These are phyloP conservation scores for Mesoclemmys tuberculata DNA, from an alignment of 2,113 vertebrate species.

Conservation along the genomic window DNA sequence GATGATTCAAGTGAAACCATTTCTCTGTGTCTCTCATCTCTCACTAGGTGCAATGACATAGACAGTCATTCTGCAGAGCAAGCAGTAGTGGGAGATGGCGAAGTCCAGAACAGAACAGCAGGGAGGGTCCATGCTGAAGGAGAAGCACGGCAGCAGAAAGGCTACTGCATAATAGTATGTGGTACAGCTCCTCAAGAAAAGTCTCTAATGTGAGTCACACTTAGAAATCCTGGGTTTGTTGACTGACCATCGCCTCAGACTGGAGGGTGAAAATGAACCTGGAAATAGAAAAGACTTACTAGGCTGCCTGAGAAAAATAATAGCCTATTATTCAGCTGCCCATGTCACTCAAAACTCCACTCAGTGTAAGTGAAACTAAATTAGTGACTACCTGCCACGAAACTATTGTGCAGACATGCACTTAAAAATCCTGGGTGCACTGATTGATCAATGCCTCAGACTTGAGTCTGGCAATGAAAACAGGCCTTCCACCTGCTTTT, in stretches of 20 bases:
- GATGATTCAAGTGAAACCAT: background rate
- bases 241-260: background rate
- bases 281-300: background rate
- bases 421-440: background rate
- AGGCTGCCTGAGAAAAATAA: background rate
- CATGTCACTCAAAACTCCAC: background rate
- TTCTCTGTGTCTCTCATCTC: background rate
- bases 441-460: background rate
- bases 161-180: rapidly evolving
- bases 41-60: background rate
- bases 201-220: rapidly evolving
- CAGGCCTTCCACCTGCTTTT: background rate
- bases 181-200: background rate
- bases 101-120: background rate
- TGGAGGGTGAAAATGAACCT: background rate
- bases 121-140: background rate
- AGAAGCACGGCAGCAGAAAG: background rate
- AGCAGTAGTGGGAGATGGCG: background rate
- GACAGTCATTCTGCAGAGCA: background rate
- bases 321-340: background rate
- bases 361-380: rapidly evolving
- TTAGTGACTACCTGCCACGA: background rate
- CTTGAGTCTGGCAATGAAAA: background rate
- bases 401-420: rapidly evolving
- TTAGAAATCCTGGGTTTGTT: background rate